Evolutionary conservation across 2,888 invertebrate genomes (phyloP).

Genomic region (Orthonevra nobilis): DNA sequence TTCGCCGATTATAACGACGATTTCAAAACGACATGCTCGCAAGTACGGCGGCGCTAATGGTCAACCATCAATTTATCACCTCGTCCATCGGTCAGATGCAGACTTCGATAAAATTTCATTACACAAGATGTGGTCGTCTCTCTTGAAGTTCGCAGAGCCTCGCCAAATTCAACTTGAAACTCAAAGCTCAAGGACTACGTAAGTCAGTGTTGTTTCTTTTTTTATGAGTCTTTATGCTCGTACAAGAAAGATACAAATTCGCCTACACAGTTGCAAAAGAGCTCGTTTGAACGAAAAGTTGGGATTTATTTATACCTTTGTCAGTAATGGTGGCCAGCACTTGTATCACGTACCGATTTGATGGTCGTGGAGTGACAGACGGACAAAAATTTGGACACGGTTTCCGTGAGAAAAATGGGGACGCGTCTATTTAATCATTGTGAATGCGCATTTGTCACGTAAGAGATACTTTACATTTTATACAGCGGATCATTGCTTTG

Average conservation of each 20-base stretch:
- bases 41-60: background rate
- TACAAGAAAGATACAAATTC: background rate
- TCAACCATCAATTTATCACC: too few species aligned
- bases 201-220: background rate
- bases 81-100: too few species aligned
- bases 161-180: slow-evolving; percentile 1
- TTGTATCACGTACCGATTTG: slow-evolving; percentile 18
- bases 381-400: slow-evolving; percentile 45
- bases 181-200: slow-evolving; percentile 1
- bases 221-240: background rate
- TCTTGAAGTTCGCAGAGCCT: background rate
- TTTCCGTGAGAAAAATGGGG: slow-evolving; percentile 57
- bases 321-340: slow-evolving; percentile 6
- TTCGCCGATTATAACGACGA: too few species aligned
- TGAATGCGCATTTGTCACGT: slow-evolving; percentile 50
- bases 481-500: background rate
- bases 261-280: slow-evolving; percentile 35
- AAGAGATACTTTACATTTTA: slow-evolving; percentile 39
- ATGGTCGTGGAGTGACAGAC: slow-evolving; percentile 4
- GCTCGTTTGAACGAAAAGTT: slow-evolving; percentile 22
- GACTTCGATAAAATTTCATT: background rate
- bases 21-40: background rate
- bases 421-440: slow-evolving; percentile 31
- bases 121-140: slow-evolving; percentile 27
- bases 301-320: slow-evolving; percentile 7